Conservation (phyloP, 2,888 invertebrate species). For the Philonicus albiceps region DNA sequence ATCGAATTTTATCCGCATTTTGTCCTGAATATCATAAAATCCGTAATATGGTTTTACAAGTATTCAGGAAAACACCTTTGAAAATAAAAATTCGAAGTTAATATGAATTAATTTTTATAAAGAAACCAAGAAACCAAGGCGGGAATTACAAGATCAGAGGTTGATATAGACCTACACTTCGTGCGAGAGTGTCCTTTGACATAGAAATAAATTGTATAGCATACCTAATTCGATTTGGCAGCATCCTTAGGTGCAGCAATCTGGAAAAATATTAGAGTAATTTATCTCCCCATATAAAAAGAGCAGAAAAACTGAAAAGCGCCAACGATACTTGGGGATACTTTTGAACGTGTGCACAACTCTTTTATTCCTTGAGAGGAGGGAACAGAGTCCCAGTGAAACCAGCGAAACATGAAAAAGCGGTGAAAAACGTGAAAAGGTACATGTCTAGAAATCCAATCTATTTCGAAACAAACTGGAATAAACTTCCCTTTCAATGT, state of each 20-base stretch:
- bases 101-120: too few species aligned
- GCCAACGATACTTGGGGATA: not conserved
- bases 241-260: not conserved
- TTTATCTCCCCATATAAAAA: not conserved
- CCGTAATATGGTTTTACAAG: too few species aligned
- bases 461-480: not conserved
- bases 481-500: constrained; percentile 9
- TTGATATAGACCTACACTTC: not conserved
- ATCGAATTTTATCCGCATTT: too few species aligned
- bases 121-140: not conserved
- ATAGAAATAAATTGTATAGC: not conserved
- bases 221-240: not conserved
- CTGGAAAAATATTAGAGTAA: constrained; percentile 10
- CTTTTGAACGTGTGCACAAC: not conserved
- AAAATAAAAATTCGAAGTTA: not conserved
- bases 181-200: not conserved
- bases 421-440: not conserved
- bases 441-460: constrained; percentile 3
- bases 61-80: too few species aligned
- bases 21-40: too few species aligned
- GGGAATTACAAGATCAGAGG: not conserved
- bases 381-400: not conserved
- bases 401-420: not conserved
- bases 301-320: not conserved
- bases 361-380: not conserved